phyloP scores from a whole-genome alignment of 1,140 invertebrate species.

The Drosophila pallidifrons region DNA sequence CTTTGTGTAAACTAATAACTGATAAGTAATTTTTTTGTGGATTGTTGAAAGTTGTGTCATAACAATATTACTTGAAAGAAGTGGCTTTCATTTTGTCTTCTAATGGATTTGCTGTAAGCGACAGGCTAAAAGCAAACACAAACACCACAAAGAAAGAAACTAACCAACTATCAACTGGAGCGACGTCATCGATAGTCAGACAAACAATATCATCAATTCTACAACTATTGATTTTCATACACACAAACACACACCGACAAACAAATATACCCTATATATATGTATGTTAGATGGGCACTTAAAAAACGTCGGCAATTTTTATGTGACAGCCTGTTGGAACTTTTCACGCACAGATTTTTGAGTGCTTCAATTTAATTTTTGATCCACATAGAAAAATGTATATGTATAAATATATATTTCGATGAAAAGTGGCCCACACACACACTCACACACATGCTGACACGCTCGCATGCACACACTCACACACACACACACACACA shows the following conservation, averaged over 20 bases:
- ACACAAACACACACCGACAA: not conserved
- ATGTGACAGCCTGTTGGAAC: conserved; percentile 43
- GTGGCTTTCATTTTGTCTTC: conserved; percentile 10
- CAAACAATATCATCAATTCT: conserved; percentile 26
- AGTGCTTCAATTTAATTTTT: conserved; percentile 48
- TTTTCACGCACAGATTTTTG: conserved; percentile 52
- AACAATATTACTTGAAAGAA: conserved; percentile 2
- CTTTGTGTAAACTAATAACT: conserved; percentile 1
- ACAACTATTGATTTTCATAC: conserved; percentile 33
- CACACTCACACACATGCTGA: conserved; percentile 35
- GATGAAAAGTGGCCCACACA: conserved; percentile 40
- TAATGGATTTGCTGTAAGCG: conserved; percentile 54
- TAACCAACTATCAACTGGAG: conserved; percentile 10
- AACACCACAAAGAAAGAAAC: conserved; percentile 23
- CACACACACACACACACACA: conserved; percentile 33
- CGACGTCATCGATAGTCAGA: conserved; percentile 28
- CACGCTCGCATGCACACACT: conserved; percentile 30
- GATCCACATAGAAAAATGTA: conserved; percentile 17
- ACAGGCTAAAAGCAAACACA: conserved; percentile 38
- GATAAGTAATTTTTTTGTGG: not conserved
- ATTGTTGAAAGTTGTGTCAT: not conserved
- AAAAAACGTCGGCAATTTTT: conserved; percentile 45
- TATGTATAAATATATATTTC: conserved; percentile 17
- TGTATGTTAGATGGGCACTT: conserved; percentile 36
- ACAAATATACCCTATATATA: conserved; percentile 13